phyloP scores from a whole-genome alignment of 2,797 vertebrate genomes.

The Margarornis squamiger region DNA sequence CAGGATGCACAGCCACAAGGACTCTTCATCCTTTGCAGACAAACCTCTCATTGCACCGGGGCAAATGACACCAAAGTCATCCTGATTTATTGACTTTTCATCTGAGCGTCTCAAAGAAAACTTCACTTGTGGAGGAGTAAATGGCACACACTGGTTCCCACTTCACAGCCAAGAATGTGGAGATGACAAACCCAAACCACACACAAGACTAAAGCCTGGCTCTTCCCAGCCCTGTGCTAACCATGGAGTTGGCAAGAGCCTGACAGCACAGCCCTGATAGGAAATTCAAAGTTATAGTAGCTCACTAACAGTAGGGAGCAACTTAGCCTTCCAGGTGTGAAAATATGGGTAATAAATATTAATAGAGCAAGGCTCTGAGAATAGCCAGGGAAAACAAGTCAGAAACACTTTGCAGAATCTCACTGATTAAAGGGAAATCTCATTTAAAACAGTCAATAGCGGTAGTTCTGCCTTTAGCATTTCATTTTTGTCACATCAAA shows the following conservation, averaged over 20 bases:
- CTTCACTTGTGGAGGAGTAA: neutral
- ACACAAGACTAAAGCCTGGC: neutral
- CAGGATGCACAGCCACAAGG: neutral
- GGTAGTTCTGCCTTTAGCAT: neutral
- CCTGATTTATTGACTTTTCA: neutral
- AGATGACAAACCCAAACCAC: neutral
- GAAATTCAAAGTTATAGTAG: neutral
- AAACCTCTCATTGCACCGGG: neutral
- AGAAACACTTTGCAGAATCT: neutral
- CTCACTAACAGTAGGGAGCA: neutral
- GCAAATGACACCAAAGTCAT: neutral
- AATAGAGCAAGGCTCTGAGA: neutral
- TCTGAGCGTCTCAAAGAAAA: neutral
- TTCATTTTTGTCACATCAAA: slow-evolving; percentile 28
- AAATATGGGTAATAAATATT: neutral
- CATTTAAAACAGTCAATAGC: neutral
- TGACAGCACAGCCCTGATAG: neutral
- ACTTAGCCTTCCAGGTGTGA: neutral
- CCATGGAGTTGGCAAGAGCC: neutral
- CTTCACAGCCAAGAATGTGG: neutral
- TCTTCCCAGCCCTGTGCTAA: neutral
- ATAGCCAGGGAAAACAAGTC: neutral
- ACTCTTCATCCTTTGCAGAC: neutral
- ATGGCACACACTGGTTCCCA: neutral
- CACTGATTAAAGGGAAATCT: slow-evolving; percentile 13